phyloP scores from a whole-genome alignment of 2,113 vertebrate species.

The Oplegnathus fasciatus region DNA sequence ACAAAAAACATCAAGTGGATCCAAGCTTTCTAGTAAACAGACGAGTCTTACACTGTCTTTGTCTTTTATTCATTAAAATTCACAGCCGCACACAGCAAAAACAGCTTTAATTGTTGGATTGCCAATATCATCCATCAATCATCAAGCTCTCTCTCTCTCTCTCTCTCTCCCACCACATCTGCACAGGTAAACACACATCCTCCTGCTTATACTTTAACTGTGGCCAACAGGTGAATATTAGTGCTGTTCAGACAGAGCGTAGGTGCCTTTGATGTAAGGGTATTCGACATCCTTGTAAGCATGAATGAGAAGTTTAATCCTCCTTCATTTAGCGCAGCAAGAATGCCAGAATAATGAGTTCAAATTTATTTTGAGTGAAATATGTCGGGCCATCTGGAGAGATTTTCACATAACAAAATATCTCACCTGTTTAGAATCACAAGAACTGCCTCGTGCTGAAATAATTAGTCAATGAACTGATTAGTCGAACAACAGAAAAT shows the following conservation, averaged over 20 bases:
- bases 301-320: not conserved
- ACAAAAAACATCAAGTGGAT: slow-evolving; percentile 8
- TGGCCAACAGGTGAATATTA: not conserved
- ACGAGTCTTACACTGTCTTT: not conserved
- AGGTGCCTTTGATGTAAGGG: not conserved
- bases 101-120: not conserved
- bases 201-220: not conserved
- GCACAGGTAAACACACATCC: slow-evolving; percentile 14
- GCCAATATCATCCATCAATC: slow-evolving; percentile 17
- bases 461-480: not conserved
- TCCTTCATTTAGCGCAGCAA: not conserved
- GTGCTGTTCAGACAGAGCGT: not conserved
- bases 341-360: not conserved
- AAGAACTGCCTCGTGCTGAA: not conserved
- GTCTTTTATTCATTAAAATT: slow-evolving; percentile 15
- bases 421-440: slow-evolving; percentile 12
- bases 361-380: slow-evolving; percentile 12
- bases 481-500: not conserved
- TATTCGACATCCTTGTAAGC: not conserved
- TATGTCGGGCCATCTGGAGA: slow-evolving; percentile 32
- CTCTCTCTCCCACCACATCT: not conserved
- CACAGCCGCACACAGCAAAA: not conserved
- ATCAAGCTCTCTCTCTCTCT: not conserved
- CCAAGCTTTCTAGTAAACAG: not conserved
- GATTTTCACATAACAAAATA: slow-evolving; percentile 6